Conservation (phyloP, 2,797 vertebrate species). For the Platyrinchus mystaceus region DNA sequence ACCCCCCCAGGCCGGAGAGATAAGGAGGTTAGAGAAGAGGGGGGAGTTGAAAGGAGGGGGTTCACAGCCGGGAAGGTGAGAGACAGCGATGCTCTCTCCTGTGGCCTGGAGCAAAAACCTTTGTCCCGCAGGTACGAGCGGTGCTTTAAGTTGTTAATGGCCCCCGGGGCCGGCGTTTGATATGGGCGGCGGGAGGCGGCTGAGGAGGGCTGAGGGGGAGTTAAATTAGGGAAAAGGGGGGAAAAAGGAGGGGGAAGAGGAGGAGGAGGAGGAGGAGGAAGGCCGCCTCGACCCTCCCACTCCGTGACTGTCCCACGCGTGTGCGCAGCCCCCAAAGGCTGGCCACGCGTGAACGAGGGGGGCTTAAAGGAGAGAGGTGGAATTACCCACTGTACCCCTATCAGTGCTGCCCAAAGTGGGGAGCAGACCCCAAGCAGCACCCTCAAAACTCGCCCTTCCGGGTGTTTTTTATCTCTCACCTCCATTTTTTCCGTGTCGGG, state of each 20-base stretch:
- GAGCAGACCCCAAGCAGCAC: background rate
- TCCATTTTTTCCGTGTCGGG: rapidly evolving
- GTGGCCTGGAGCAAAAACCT: conserved; percentile 12
- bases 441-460: background rate
- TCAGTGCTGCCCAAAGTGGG: background rate
- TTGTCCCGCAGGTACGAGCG: conserved; percentile 37
- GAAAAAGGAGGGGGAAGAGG: background rate
- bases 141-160: conserved; percentile 50
- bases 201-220: too few relatives aligned
- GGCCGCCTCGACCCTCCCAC: background rate
- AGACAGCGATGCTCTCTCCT: conserved; percentile 29
- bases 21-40: conserved; percentile 43
- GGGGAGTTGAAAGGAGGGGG: background rate
- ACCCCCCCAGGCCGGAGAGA: background rate
- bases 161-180: conserved; percentile 21
- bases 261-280: background rate
- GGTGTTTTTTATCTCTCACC: background rate
- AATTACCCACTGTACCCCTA: rapidly evolving
- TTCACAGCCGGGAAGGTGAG: conserved; percentile 22
- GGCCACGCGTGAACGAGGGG: background rate
- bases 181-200: conserved; percentile 1
- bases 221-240: background rate
- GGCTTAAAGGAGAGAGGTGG: background rate
- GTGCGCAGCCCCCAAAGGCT: background rate
- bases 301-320: background rate